phyloP scores from a whole-genome alignment of 2,888 invertebrate genomes.

The Heliconius cydno region DNA sequence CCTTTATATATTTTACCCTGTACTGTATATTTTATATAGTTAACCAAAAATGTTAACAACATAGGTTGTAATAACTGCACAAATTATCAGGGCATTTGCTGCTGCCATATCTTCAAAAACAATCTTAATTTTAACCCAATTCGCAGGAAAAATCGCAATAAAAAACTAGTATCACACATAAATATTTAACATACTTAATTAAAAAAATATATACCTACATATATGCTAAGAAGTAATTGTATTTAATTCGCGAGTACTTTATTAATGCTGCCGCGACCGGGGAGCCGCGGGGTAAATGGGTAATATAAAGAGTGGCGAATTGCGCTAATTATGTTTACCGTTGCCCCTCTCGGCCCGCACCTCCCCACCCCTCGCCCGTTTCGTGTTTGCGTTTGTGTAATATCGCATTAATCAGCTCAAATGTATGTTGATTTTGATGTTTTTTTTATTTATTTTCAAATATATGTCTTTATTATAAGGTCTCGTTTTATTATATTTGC shows the following conservation, averaged over 20 bases:
- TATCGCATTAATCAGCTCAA: constrained; percentile 46
- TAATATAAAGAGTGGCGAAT: constrained; percentile 53
- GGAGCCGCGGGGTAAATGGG: constrained; percentile 47
- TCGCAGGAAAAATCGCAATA: background rate
- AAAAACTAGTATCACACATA: background rate
- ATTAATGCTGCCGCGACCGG: constrained; percentile 38
- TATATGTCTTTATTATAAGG: background rate
- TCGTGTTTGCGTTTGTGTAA: constrained; percentile 44
- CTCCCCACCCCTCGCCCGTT: constrained; percentile 23
- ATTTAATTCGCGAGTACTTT: constrained; percentile 40
- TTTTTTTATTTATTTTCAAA: constrained; percentile 9
- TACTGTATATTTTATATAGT: too few relatives aligned
- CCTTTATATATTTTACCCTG: too few relatives aligned
- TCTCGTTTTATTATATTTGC: background rate
- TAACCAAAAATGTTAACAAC: too few relatives aligned
- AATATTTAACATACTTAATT: constrained; percentile 7
- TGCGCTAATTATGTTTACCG: constrained; percentile 54
- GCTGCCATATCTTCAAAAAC: background rate
- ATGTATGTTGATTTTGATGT: constrained; percentile 42
- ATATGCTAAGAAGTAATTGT: constrained; percentile 37
- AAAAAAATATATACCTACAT: background rate
- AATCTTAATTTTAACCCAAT: too few relatives aligned
- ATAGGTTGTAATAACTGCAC: too few relatives aligned
- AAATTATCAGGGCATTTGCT: too few relatives aligned
- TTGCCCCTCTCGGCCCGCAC: constrained; percentile 30